Evolutionary conservation across 2,888 invertebrate species (phyloP).

Genomic region (Nomada fucata): DNA sequence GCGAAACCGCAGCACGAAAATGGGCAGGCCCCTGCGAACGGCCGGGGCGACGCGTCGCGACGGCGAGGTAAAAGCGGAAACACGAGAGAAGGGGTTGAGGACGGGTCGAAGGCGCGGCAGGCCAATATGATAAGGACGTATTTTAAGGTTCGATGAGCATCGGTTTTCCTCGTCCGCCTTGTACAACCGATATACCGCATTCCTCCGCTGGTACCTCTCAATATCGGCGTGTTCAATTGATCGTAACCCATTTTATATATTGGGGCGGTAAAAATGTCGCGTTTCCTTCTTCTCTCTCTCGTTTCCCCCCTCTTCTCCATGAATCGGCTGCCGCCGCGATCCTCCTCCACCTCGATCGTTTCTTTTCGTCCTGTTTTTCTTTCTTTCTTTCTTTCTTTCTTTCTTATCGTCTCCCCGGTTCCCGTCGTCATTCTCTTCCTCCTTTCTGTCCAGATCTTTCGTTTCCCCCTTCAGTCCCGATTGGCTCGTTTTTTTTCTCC

Average conservation of each 20-base stretch:
- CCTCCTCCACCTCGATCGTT: conserved; percentile 16
- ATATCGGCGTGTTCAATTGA: conserved; percentile 72
- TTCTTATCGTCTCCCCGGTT: conserved; percentile 4
- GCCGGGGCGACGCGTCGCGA: background rate
- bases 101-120: background rate
- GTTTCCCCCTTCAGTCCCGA: background rate
- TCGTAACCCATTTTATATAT: conserved; percentile 75
- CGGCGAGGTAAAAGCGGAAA: background rate
- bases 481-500: background rate
- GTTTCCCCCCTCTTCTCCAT: conserved; percentile 14
- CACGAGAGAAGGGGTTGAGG: conserved; percentile 4
- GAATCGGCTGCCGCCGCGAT: too few relatives aligned
- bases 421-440: background rate
- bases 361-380: background rate
- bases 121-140: conserved; percentile 75
- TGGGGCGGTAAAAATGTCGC: conserved; percentile 72
- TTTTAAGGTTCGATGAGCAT: conserved; percentile 76
- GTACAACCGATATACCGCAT: conserved; percentile 61
- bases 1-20: background rate
- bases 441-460: background rate
- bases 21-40: background rate
- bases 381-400: background rate
- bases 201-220: conserved; percentile 64
- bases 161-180: conserved; percentile 58
- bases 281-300: conserved; percentile 50